Base-by-base conservation (phyloP, 1,140 invertebrate species). In the Lordiphosa mommai region DNA sequence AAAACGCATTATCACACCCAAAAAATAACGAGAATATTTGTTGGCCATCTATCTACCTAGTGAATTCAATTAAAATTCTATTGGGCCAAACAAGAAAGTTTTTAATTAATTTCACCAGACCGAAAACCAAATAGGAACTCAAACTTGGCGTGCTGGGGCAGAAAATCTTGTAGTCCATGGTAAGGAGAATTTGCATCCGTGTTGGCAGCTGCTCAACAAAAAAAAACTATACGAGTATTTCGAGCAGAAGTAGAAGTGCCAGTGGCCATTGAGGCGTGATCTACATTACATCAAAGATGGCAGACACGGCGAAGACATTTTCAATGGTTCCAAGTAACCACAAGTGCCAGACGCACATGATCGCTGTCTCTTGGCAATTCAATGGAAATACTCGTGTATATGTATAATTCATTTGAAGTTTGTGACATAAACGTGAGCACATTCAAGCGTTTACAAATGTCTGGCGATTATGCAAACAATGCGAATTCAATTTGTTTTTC, bases 61-160 rank as follows among this genome's bases (percentile, higher is more conserved):
- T 61, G 30, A 56, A 65, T 67, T 43, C 57, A 80, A 58, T 61
- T 70, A 60, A 68, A 56, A 57, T 68, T 77, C 56, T 77, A 61
- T 72, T 72, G 58, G 61, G 47, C 44, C 50, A 67, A 69, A 60
- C 67, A 61, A 69, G 72, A 71, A 70, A 61, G 63, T 77, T 84
- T 79, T 84, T 84, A 84, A 84, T 84, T 84, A 84, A 84, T 82
- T 84, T 72, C 77, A 84, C 50, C 69, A 84, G 77, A 84, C 77
- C 77, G 79, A 84, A 84, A 84, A 85, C 58, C 77, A 84, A 84
- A 84, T 61, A 76, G 44, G 37, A 82, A 72, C 72, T 58, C 49
- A 77, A 77, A 68, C 41, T 55, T 64, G 51, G 51, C 44, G 51
- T 64, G 43, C 33, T 71, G 47, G 61, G 44, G 58, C 79, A 72